Evolutionary conservation across 2,797 vertebrate genomes (phyloP).

Genomic region (Malurus leucopterus): DNA sequence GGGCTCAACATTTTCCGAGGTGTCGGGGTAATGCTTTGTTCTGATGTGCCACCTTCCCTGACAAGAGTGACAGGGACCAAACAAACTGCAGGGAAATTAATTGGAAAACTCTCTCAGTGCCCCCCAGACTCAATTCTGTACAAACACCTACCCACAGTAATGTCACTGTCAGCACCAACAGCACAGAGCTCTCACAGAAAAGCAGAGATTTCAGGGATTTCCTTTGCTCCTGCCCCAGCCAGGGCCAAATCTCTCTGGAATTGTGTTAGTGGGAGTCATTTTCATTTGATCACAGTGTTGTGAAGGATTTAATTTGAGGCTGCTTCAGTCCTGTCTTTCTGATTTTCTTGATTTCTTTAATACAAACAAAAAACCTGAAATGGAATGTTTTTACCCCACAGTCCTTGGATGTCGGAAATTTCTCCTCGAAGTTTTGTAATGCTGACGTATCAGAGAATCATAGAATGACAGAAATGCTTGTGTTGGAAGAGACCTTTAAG

Average conservation of each 20-base stretch:
- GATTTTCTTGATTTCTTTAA: neutral
- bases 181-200: neutral
- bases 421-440: neutral
- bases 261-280: fast-evolving
- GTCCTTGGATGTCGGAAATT: neutral
- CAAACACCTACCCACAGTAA: neutral
- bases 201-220: neutral
- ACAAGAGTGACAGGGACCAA: neutral
- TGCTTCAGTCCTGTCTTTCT: neutral
- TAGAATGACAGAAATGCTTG: neutral
- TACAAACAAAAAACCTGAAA: neutral
- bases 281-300: neutral
- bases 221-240: neutral
- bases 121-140: fast-evolving
- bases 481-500: neutral
- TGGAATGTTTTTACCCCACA: neutral
- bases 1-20: neutral
- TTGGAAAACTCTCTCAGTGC: neutral
- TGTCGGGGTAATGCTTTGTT: neutral
- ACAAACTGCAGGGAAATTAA: neutral
- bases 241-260: neutral
- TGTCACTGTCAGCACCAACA: neutral
- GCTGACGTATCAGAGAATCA: neutral
- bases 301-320: neutral
- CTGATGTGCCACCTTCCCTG: fast-evolving